phyloP scores from a whole-genome alignment of 2,113 vertebrate species.

The Cephalopterus ornatus region DNA sequence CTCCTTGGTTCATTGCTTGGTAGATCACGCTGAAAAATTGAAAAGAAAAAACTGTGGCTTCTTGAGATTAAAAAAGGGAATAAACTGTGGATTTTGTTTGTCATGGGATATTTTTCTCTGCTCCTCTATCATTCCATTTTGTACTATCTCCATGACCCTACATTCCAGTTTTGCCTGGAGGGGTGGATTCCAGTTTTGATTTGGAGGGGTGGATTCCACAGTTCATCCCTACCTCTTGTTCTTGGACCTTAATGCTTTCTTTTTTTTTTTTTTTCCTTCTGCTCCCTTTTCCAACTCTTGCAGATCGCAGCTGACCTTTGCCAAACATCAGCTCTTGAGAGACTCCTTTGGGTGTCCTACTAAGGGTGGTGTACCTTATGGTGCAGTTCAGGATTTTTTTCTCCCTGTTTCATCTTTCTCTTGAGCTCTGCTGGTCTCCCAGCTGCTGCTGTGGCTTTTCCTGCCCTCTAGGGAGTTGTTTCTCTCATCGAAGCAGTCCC shows the following conservation, averaged over 20 bases:
- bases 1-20: background rate
- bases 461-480: background rate
- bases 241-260: background rate
- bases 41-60: background rate
- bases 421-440: background rate
- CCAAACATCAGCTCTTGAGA: background rate
- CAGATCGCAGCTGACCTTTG: background rate
- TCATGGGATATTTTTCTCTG: background rate
- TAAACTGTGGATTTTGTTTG: background rate
- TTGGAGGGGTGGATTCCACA: background rate
- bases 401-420: background rate
- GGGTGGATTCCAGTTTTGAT: background rate
- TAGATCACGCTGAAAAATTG: slow-evolving; percentile 1
- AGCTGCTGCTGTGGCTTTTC: background rate
- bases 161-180: background rate
- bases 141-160: background rate
- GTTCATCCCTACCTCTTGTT: background rate
- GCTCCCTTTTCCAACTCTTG: background rate
- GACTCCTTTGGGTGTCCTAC: background rate
- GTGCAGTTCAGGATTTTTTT: background rate
- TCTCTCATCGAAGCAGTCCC: background rate
- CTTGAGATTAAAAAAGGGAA: background rate
- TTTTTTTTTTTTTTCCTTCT: background rate
- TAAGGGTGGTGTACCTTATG: background rate
- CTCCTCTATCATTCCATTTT: background rate